Conservation (phyloP, 2,113 vertebrate genomes). For the Cryptotis parvus region DNA sequence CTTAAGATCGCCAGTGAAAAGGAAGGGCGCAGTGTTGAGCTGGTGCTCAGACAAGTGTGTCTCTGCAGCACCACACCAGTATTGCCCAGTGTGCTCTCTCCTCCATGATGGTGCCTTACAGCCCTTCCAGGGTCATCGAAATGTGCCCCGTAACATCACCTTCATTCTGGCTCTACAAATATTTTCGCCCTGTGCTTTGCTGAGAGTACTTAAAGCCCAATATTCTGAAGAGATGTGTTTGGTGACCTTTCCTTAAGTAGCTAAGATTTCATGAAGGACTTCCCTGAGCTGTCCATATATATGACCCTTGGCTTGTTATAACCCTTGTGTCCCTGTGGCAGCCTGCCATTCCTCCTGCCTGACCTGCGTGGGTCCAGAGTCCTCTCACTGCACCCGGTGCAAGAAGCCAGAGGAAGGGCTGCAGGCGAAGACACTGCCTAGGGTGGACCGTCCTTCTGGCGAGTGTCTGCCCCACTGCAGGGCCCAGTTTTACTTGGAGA, state of each 20-base stretch:
- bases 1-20: slow-evolving; percentile 38
- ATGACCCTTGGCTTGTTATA: neutral
- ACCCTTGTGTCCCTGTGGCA: slow-evolving; percentile 68
- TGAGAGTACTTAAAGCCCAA: neutral
- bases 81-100: neutral
- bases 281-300: neutral
- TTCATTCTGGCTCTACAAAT: neutral
- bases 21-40: neutral
- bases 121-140: neutral
- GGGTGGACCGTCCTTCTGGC: slow-evolving; percentile 77
- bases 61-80: slow-evolving; percentile 28
- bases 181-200: neutral
- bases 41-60: neutral
- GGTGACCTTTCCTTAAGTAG: neutral
- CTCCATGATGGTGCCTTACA: neutral
- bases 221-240: neutral
- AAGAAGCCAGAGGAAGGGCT: slow-evolving; percentile 87
- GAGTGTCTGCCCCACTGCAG: slow-evolving; percentile 89
- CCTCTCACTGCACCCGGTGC: slow-evolving; percentile 89
- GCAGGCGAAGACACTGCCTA: slow-evolving; percentile 74
- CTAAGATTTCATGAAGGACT: neutral
- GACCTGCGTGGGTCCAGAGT: slow-evolving; percentile 89
- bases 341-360: slow-evolving; percentile 93
- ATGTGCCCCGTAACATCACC: neutral
- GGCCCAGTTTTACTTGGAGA: slow-evolving; percentile 85